Base-by-base conservation (phyloP, 1,140 invertebrate genomes). In the Aphaenogaster floridana region DNA sequence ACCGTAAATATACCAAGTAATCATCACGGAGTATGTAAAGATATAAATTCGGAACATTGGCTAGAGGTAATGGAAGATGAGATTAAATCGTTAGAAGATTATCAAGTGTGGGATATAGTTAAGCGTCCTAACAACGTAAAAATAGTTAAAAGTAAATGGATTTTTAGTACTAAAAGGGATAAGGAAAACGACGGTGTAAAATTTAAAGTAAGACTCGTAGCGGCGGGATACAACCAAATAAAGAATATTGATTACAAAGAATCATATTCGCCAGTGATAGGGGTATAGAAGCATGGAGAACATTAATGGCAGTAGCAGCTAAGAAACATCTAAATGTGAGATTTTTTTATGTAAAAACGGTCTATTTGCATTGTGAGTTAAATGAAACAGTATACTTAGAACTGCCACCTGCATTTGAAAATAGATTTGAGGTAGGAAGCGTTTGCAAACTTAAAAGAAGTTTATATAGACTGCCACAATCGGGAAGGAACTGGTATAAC, bases 141-240 rank as follows among this genome's bases (percentile, higher is more conserved):
- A 68, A 59, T 61, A 1, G 7, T 71, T 21, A 86, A 78, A 52
- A 79, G 84, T 7, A 79, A 86, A 39, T 86, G 74, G 84, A 28
- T 78, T 3, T 61, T 61, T 6, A 50, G 54, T 0, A 3, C 13
- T n/a, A 86, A 86, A 17, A n/a, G 13, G 3, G 15, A 71, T 6
- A 21, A 21, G 21, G 34, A 59, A 15, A 45, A 34, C 39, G n/a
- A 15, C 4, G 45, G 28, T 34, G 36, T 63, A 0, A 71, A 13
- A 42, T 86, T 8, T 28, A 79, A 86, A 21, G 66, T 66, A 3
- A 50, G 64, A 3, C 28, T 86, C 9, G 84, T 86, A 3, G 54
- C 66, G 0, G 74, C 74, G 21, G 74, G 84, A 36, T 86, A 71
- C 28, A 78, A 86, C 11, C 66, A 86, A 17, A 42, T 79, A 34